Conservation (phyloP, 37 sponge, comb jelly and placozoan genomes). For the Ianthella basta region DNA sequence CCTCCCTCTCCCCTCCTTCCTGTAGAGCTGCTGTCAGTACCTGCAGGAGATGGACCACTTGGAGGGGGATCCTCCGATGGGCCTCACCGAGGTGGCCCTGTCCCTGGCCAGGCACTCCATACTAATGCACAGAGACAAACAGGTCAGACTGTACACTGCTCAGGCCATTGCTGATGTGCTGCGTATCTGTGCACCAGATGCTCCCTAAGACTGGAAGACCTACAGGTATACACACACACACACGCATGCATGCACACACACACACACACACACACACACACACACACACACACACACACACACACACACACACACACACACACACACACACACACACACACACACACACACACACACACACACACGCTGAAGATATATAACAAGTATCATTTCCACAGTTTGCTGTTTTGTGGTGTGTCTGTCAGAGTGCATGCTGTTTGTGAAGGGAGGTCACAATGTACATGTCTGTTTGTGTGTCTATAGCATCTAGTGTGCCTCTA, state of each 20-base stretch:
- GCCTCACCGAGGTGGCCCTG: constrained; percentile 6
- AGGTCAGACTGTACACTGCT: constrained; percentile 66
- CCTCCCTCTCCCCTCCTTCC: neutral
- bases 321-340: neutral
- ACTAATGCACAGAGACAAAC: constrained; percentile 41
- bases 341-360: neutral
- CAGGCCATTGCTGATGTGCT: constrained; percentile 78
- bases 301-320: constrained; percentile 16
- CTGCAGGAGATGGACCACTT: constrained; percentile 3
- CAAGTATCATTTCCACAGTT: too few relatives aligned
- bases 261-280: too few relatives aligned
- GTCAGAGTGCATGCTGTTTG: too few relatives aligned
- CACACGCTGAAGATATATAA: neutral
- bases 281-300: constrained; percentile 47
- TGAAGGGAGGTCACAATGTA: too few relatives aligned
- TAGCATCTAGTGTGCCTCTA: too few relatives aligned
- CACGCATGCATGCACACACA: too few relatives aligned
- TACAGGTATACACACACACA: constrained; percentile 48
- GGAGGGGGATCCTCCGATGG: constrained; percentile 19
- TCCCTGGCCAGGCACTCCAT: neutral
- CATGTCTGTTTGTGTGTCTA: too few relatives aligned
- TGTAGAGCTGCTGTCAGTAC: neutral
- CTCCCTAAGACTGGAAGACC: constrained; percentile 79
- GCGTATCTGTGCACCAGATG: constrained; percentile 79
- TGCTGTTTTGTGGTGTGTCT: too few relatives aligned